A percentile compares a stretch with the other conserved stretches of the same genome.
phyloP scores from a whole-genome alignment of 2,888 invertebrate genomes.

The Caenorhabditis sinica region DNA sequence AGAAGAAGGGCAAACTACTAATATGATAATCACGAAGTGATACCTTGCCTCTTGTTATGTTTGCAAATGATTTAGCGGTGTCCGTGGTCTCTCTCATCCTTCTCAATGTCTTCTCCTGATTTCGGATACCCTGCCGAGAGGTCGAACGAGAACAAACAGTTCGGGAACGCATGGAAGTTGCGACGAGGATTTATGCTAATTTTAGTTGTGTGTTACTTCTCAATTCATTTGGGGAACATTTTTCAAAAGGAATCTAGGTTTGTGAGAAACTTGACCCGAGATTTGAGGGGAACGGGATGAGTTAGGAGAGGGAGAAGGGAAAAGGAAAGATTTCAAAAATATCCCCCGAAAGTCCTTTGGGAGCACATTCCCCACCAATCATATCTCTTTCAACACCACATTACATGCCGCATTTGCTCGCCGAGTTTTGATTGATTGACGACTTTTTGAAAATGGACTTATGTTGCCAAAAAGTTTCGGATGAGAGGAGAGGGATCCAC shows the following conservation, averaged over 20 bases:
- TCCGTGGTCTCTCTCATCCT: conserved; percentile 27
- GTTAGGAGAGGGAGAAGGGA: neutral
- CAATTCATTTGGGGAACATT: conserved; percentile 41
- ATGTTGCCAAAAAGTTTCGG: conserved; percentile 42
- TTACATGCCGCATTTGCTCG: conserved; percentile 41
- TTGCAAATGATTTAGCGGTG: conserved; percentile 66
- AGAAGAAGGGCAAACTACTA: conserved; percentile 48
- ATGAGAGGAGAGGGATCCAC: no score
- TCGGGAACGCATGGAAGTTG: conserved; percentile 28
- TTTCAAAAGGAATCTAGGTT: conserved; percentile 19
- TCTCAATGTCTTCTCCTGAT: conserved; percentile 11
- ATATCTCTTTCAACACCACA: conserved; percentile 65
- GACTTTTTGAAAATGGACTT: conserved; percentile 37
- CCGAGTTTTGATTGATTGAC: conserved; percentile 58
- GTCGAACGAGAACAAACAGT: conserved; percentile 55
- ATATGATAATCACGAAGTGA: conserved; percentile 67
- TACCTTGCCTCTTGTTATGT: conserved; percentile 58
- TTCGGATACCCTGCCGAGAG: conserved; percentile 52
- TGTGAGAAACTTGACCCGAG: conserved; percentile 30
- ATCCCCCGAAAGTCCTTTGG: conserved; percentile 30
- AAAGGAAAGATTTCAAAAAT: conserved; percentile 23
- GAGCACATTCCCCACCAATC: conserved; percentile 59
- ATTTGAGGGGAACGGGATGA: neutral
- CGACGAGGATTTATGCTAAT: conserved; percentile 50
- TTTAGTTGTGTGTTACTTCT: neutral